These are phyloP conservation scores for Drosophila affinis DNA, from an alignment of 2,888 invertebrate species.

Conservation along the genomic window DNA sequence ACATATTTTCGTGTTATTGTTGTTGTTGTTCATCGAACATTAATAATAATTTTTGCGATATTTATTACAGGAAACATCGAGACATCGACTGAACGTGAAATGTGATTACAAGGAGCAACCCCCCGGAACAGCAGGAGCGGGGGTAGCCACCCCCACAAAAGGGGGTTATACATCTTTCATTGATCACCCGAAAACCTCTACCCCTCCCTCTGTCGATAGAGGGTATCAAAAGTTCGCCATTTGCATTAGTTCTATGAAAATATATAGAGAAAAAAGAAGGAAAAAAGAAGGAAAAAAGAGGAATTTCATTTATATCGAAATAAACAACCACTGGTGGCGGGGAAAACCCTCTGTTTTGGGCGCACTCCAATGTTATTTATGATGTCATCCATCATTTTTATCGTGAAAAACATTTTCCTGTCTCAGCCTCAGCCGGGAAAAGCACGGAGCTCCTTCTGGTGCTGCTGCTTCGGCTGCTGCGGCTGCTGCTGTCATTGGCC, in stretches of 20 bases:
- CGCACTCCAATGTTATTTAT: conserved; percentile 84
- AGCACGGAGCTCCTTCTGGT: conserved; percentile 46
- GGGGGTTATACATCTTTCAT: conserved; percentile 30
- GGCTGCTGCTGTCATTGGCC: conserved; percentile 80
- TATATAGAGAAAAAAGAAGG: background rate
- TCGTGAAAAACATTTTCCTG: conserved; percentile 84
- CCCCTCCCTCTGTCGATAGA: conserved; percentile 22
- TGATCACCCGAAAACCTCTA: conserved; percentile 18
- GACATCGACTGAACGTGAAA: conserved; percentile 59
- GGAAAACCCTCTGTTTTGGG: conserved; percentile 82
- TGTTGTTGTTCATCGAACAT: conserved; percentile 45
- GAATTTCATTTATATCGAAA: conserved; percentile 83
- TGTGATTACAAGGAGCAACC: conserved; percentile 69
- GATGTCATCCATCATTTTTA: conserved; percentile 84
- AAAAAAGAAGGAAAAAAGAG: conserved; percentile 49
- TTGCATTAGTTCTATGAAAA: conserved; percentile 53
- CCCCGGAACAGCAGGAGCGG: background rate
- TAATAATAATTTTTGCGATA: conserved; percentile 77
- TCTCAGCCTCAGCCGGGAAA: conserved; percentile 62
- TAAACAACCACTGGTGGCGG: conserved; percentile 83
- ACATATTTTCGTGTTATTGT: background rate
- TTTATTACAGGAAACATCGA: conserved; percentile 76
- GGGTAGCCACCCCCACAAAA: conserved; percentile 35
- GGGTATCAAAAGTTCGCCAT: conserved; percentile 70
- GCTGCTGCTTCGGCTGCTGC: conserved; percentile 36